A percentile compares a stretch with the other conserved stretches of the same genome.
Evolutionary conservation across 2,113 vertebrate genomes (phyloP).

Genomic region (Cryptoleucopteryx plumbea): DNA sequence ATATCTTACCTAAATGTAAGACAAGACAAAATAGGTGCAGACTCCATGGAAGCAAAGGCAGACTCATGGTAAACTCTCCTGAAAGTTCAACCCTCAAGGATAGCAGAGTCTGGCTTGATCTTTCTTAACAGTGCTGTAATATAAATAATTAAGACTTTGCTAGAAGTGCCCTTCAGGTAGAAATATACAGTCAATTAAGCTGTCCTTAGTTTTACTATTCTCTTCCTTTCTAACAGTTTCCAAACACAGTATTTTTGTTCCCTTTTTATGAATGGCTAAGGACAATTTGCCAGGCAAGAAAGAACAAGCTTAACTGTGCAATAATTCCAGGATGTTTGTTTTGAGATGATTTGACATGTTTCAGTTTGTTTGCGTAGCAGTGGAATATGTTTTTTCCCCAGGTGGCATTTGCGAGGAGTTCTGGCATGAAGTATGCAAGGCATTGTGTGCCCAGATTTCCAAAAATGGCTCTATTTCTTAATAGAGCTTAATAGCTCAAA

Average conservation of each 20-base stretch:
- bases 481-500: background rate
- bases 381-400: background rate
- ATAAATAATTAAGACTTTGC: constrained; percentile 15
- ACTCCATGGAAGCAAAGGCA: background rate
- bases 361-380: background rate
- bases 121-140: background rate
- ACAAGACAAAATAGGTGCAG: background rate
- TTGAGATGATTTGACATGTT: background rate
- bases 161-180: background rate
- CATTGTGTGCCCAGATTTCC: background rate
- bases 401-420: background rate
- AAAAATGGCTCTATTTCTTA: background rate
- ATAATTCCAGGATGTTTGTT: background rate
- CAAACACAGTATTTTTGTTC: background rate
- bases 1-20: background rate
- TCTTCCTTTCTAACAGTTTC: background rate
- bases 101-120: background rate
- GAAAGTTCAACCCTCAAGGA: background rate
- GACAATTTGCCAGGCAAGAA: background rate
- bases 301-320: background rate
- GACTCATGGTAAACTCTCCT: background rate
- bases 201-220: background rate
- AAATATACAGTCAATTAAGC: background rate
- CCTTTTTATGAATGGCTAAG: background rate
- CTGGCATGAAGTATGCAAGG: background rate